Base-by-base conservation (phyloP, 2,113 vertebrate genomes). In the Pandion haliaetus region DNA sequence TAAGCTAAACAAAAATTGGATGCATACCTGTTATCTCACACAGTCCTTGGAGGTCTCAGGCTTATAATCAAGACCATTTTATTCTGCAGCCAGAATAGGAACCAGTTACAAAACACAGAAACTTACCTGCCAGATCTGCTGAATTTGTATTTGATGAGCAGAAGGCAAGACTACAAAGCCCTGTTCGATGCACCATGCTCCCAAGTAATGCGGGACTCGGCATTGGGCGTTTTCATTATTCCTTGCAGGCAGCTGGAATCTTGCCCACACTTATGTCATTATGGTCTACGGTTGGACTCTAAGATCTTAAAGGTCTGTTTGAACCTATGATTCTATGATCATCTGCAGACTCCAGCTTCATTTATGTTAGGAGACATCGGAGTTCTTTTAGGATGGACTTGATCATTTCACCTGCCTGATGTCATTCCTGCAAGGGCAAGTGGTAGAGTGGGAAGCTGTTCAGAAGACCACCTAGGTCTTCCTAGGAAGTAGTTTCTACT, bases 241-340 rank as follows among this genome's bases (percentile, higher is more conserved):
- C 57, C 61, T 55, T 47, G 57, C 20, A 42, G 78, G 73, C 61
- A 76, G 61, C 40, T 88, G 78, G 80, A 93, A 73, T 36, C 59
- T 59, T 90, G 67, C 71, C 86, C 84, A 71, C 28, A 2, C 52
- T 86, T 49, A 61, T 28, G 34, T 70, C 42, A 28, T 24, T 42
- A 40, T 2, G 5, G 21, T 44, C 84, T 58, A 69, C 0, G 2
- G 23, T 10, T 45, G 44, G 44, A n/a, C 15, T 52, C 1, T 0
- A 40, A 63, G 54, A 90, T 52, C 45, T 74, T 61, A 66, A 71
- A 93, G 36, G 50, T 58, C n/a, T 82, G 62, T 78, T 67, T 61
- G 52, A 79, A 40, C 16, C 38, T 40, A 0, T 14, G 38, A 24
- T n/a, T 61, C 55, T 61, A 0, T 40, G 40, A 66, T 74, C 31